Conservation (phyloP, 2,888 invertebrate genomes). For the Leptinotarsa haldemani region DNA sequence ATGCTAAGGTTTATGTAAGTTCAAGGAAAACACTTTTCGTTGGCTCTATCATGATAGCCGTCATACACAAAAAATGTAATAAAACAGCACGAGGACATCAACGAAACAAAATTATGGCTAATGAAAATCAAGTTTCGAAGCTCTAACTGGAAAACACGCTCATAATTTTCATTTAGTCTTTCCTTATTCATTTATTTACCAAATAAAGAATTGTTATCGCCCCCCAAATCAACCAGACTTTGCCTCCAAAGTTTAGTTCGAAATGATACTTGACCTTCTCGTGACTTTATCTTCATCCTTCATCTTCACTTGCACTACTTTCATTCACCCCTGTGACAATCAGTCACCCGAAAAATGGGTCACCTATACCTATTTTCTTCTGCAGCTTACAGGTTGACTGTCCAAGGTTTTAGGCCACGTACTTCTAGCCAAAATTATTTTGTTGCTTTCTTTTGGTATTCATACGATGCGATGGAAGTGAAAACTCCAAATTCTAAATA, state of each 20-base stretch:
- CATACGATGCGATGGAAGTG: too few relatives aligned
- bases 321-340: slow-evolving; percentile 29
- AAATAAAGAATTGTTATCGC: slow-evolving; percentile 7
- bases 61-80: not conserved
- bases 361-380: slow-evolving; percentile 20
- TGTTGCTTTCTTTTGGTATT: not conserved
- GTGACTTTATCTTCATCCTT: slow-evolving; percentile 13
- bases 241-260: not conserved
- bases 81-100: not conserved
- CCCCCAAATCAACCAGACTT: slow-evolving; percentile 1
- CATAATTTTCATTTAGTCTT: not conserved
- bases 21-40: too few relatives aligned
- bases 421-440: not conserved
- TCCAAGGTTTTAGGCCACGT: slow-evolving; percentile 39
- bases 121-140: not conserved
- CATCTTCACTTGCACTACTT: slow-evolving; percentile 24
- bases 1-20: too few relatives aligned
- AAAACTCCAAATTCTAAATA: too few relatives aligned
- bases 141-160: not conserved
- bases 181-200: not conserved
- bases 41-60: not conserved
- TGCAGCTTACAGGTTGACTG: slow-evolving; percentile 33
- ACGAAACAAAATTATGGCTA: not conserved
- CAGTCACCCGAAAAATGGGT: slow-evolving; percentile 31
- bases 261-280: slow-evolving; percentile 19